Percentiles rank a stretch among this genome's conserved stretches.
phyloP scores from a whole-genome alignment of 2,888 invertebrate genomes.

The Pecten maximus region DNA sequence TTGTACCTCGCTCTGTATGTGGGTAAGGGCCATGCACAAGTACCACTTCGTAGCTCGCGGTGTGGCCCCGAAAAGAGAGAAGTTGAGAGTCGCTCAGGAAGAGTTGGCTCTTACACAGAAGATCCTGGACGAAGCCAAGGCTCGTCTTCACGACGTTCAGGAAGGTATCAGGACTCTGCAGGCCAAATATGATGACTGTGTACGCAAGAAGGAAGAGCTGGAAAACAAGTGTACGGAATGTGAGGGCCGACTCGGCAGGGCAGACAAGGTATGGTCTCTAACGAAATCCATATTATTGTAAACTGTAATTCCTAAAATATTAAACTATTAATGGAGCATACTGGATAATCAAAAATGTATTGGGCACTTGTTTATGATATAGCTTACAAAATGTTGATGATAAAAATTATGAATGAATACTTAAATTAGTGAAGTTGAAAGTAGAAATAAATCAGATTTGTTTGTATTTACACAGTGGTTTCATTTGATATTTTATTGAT shows the following conservation, averaged over 20 bases:
- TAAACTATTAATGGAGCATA: too few relatives aligned
- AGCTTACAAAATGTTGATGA: too few relatives aligned
- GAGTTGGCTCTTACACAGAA: conserved; percentile 81
- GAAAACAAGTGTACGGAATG: conserved; percentile 82
- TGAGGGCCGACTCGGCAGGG: conserved; percentile 81
- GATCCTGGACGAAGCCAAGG: conserved; percentile 79
- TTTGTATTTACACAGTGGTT: too few relatives aligned
- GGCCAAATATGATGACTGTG: conserved; percentile 82
- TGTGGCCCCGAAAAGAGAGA: conserved; percentile 82
- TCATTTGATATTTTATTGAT: too few relatives aligned
- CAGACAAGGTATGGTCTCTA: conserved; percentile 82
- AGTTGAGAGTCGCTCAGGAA: conserved; percentile 79
- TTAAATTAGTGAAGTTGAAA: too few relatives aligned
- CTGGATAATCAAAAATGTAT: too few relatives aligned
- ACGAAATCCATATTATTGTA: too few relatives aligned
- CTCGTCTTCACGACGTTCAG: conserved; percentile 80
- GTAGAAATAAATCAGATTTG: too few relatives aligned
- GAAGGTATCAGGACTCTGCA: conserved; percentile 81
- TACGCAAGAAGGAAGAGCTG: conserved; percentile 82
- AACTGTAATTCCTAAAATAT: neutral
- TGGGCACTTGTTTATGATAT: too few relatives aligned
- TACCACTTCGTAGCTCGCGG: conserved; percentile 82
- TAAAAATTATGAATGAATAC: too few relatives aligned
- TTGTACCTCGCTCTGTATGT: conserved; percentile 91
- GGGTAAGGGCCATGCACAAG: conserved; percentile 86